Conservation (phyloP, 30 jellyfish, hydroid and myxozoan species). For the Cassiopea andromeda region DNA sequence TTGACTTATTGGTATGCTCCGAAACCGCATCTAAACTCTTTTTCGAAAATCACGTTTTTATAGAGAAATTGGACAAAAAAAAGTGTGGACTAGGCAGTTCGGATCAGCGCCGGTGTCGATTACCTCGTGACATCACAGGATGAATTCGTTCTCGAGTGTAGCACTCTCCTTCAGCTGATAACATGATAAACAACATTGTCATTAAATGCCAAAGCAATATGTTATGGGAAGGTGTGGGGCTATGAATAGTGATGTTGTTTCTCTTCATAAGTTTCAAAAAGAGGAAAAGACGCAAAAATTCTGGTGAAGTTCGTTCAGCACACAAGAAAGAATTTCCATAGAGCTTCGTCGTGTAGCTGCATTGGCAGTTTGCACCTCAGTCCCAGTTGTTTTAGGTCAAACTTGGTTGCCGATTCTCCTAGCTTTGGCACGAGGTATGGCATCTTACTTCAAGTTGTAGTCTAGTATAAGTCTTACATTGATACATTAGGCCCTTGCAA, state of each 20-base stretch:
- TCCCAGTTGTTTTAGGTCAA: not conserved
- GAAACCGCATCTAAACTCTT: not conserved
- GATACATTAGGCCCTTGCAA: not conserved
- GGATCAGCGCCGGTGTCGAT: not conserved
- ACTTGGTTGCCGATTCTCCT: slow-evolving; percentile 25
- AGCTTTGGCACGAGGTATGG: slow-evolving; percentile 17
- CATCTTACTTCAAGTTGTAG: not conserved
- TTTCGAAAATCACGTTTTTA: not conserved
- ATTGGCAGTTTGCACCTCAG: slow-evolving; percentile 24
- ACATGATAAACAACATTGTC: not conserved
- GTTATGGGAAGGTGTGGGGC: slow-evolving; percentile 26
- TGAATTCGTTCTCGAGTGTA: slow-evolving; percentile 25
- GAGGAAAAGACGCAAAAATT: not conserved
- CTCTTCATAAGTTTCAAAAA: slow-evolving; percentile 10
- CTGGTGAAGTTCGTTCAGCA: slow-evolving; percentile 32
- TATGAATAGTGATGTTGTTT: slow-evolving; percentile 2
- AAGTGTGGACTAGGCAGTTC: not conserved
- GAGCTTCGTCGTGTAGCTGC: slow-evolving; percentile 10
- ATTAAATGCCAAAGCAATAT: slow-evolving; percentile 21
- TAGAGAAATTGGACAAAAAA: not conserved
- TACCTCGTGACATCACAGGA: slow-evolving; percentile 7
- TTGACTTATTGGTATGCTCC: not conserved
- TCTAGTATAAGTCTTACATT: not conserved
- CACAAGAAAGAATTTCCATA: slow-evolving; percentile 8
- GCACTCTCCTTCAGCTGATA: slow-evolving; percentile 13